These are phyloP conservation scores for Spea hammondii DNA, from an alignment of 2,797 vertebrate genomes.

Conservation along the genomic window DNA sequence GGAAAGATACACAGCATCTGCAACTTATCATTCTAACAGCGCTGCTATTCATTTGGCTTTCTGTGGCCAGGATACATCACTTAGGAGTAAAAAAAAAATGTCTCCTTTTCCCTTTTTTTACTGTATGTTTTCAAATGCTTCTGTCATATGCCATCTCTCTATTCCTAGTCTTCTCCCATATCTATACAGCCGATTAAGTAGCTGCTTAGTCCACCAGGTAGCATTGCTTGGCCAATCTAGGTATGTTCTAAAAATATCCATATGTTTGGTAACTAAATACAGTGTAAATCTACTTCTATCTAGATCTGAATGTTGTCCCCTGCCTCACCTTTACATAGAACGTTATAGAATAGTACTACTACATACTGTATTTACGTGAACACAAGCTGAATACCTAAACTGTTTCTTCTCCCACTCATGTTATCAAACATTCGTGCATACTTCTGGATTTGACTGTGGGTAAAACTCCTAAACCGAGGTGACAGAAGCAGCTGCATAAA, in stretches of 20 bases:
- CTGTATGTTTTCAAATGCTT: too few species aligned
- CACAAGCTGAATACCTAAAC: slow-evolving; percentile 60
- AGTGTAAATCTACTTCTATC: slow-evolving; percentile 17
- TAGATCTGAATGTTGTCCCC: slow-evolving; percentile 46
- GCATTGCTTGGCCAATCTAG: slow-evolving; percentile 6
- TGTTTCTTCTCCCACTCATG: slow-evolving; percentile 63
- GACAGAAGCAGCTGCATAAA: slow-evolving; percentile 71
- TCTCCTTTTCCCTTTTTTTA: too few species aligned
- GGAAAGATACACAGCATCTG: too few species aligned
- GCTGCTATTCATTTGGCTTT: too few species aligned
- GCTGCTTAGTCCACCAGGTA: slow-evolving; percentile 3
- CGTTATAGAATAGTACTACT: slow-evolving; percentile 54
- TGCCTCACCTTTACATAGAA: slow-evolving; percentile 52
- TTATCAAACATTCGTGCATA: slow-evolving; percentile 61
- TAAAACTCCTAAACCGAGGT: slow-evolving; percentile 69
- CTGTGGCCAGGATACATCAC: too few species aligned
- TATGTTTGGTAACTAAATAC: slow-evolving; percentile 41
- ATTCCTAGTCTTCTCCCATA: neutral
- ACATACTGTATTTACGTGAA: slow-evolving; percentile 45
- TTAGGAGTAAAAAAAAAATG: too few species aligned
- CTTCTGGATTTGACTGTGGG: slow-evolving; percentile 66
- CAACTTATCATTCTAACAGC: too few species aligned
- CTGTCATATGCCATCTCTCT: too few species aligned
- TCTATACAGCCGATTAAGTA: slow-evolving; percentile 1
- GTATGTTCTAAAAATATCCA: slow-evolving; percentile 31